Evolutionary conservation across 2,797 vertebrate species (phyloP).

Genomic region (Distichodus sexfasciatus): DNA sequence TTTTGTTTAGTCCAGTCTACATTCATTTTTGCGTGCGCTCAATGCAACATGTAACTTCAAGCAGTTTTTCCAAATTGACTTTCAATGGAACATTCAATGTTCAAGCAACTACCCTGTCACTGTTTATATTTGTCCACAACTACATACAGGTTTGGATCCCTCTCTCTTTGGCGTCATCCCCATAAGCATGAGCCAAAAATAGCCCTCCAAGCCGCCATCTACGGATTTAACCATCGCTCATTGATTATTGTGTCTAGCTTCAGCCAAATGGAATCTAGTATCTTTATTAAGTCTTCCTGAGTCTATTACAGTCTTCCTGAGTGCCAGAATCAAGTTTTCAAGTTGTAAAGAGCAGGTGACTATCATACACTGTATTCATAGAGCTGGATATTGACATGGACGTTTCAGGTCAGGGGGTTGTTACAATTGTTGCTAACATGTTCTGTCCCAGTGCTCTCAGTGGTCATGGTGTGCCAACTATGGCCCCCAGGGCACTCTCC

Average conservation of each 20-base stretch:
- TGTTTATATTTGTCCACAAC: no score
- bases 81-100: no score
- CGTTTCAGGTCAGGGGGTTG: conserved; percentile 37
- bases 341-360: background rate
- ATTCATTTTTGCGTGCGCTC: no score
- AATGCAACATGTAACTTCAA: no score
- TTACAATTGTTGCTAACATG: conserved; percentile 56
- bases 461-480: conserved; percentile 70
- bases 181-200: conserved; percentile 56
- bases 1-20: no score
- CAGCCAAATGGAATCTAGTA: conserved; percentile 12
- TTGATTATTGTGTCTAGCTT: conserved; percentile 59
- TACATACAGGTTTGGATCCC: background rate
- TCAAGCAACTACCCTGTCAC: no score
- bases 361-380: background rate
- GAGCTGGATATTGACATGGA: conserved; percentile 49
- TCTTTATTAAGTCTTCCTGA: conserved; percentile 1
- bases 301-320: background rate
- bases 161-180: conserved; percentile 18
- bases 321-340: background rate
- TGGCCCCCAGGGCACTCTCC: conserved; percentile 64
- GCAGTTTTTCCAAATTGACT: no score
- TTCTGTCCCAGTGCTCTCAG: conserved; percentile 64
- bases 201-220: conserved; percentile 64
- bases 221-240: conserved; percentile 76